Base-by-base conservation (phyloP, 2,113 vertebrate genomes). In the Tragelaphus strepsiceros region DNA sequence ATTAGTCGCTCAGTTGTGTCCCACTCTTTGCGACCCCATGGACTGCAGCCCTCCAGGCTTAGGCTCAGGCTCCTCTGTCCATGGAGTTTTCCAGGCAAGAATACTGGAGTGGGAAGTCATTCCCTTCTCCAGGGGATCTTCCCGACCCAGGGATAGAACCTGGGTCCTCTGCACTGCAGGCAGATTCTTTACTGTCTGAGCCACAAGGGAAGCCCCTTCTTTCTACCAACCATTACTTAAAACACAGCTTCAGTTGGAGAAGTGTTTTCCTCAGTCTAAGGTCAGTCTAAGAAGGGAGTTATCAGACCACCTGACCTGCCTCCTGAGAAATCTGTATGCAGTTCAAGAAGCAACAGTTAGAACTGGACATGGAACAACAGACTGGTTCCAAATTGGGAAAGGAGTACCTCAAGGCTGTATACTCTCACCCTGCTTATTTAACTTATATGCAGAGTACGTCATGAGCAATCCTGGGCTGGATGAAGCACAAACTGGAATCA, bases 211-310 rank as follows among this genome's bases (percentile, higher is more conserved):
- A 43, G 71, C 71, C 71, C 39, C 71, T 96, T 67, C 35, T 56
- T 92, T 86, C 94, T 91, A 88, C 21, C 58, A 94, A 83, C 56
- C 35, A 91, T 93, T 85, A 82, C 49, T 88, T 81, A 92, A 90
- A 81, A 59, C 2, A 49, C 35, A 46, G 85, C 51, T 96, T 94
- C 19, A 56, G 54, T 59, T 88, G 7, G 83, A 88, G 30, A 24
- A 14, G 30, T 80, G 71, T 61, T 95, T 96, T 62, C 22, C 21
- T 74, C 78, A 82, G 58, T 49, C 56, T 58, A 67, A 74, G 51
- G 46, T 39, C 16, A 92, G 58, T 59, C 67, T 39, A 71, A 71
- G n/a, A 39, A 71, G 19, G n/a, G n/a, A 71, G 22, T 39, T 39
- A 71, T 35, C 9, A 71, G 67, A 12, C n/a, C 67, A 71, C 67